Conservation (phyloP, 2,113 vertebrate species). For the Hippolais icterina region DNA sequence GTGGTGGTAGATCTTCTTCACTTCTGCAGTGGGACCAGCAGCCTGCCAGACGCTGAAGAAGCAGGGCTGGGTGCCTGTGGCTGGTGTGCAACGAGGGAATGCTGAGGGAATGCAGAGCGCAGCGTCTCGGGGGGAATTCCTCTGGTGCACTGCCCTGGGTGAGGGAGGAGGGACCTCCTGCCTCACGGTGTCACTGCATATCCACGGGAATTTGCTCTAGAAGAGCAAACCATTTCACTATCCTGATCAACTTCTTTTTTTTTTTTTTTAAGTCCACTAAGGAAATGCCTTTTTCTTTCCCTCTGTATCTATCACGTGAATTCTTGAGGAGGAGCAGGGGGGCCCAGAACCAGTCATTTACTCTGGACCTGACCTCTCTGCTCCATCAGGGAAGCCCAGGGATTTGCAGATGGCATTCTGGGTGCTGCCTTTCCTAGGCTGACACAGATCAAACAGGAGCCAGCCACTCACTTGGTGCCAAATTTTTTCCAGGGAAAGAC, state of each 20-base stretch:
- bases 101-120: background rate
- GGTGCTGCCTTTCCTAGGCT: background rate
- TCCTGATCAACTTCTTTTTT: background rate
- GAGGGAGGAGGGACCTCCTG: background rate
- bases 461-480: constrained; percentile 71
- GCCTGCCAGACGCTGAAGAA: background rate
- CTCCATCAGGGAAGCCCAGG: background rate
- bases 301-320: background rate
- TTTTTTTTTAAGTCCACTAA: background rate
- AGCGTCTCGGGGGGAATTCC: background rate
- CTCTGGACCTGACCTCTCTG: background rate
- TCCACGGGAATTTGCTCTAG: background rate
- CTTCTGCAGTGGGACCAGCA: background rate
- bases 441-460: constrained; percentile 22
- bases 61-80: background rate
- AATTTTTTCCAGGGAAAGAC: constrained; percentile 48
- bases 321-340: background rate
- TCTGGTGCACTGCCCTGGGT: background rate
- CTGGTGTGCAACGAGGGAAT: background rate
- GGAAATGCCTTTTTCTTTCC: constrained; percentile 10
- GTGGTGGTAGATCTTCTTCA: background rate
- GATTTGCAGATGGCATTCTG: background rate
- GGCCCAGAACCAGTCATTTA: background rate
- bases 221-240: background rate
- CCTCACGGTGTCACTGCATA: background rate